These are phyloP conservation scores for Agrypnus murinus DNA, from an alignment of 2,888 invertebrate species.

Conservation along the genomic window DNA sequence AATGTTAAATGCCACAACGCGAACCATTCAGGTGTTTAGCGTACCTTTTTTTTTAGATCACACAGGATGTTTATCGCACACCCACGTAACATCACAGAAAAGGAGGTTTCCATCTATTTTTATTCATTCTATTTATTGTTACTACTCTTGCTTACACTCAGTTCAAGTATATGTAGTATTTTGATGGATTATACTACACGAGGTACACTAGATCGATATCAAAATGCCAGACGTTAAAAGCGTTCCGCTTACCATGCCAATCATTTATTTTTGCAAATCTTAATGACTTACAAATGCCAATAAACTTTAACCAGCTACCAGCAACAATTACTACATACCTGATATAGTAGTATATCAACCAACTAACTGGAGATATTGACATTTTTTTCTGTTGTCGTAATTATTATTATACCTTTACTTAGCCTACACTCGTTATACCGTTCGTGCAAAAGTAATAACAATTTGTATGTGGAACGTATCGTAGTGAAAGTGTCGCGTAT, in stretches of 20 bases:
- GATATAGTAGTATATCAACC: no score
- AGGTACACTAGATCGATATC: conserved; percentile 22
- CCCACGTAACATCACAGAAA: conserved; percentile 3
- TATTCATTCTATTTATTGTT: conserved; percentile 18
- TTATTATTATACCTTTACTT: conserved; percentile 4
- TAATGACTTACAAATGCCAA: conserved; percentile 41
- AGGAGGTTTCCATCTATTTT: conserved; percentile 9
- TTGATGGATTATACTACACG: conserved; percentile 25
- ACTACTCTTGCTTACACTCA: background rate
- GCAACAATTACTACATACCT: background rate
- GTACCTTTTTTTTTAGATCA: no score
- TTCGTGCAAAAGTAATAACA: conserved; percentile 26
- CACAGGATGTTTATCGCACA: background rate
- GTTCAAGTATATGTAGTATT: conserved; percentile 23
- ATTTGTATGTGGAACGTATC: conserved; percentile 40
- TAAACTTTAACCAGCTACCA: conserved; percentile 27
- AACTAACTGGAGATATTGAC: conserved; percentile 1
- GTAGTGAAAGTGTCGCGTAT: conserved; percentile 47
- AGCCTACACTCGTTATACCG: conserved; percentile 13
- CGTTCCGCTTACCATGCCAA: conserved; percentile 44
- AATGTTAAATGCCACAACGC: no score
- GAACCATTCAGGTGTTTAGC: no score
- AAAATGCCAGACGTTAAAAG: conserved; percentile 47
- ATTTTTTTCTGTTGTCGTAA: background rate
- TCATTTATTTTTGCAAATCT: conserved; percentile 45